These are phyloP conservation scores for Agrotis clavis DNA, from an alignment of 2,888 invertebrate species.

Conservation along the genomic window DNA sequence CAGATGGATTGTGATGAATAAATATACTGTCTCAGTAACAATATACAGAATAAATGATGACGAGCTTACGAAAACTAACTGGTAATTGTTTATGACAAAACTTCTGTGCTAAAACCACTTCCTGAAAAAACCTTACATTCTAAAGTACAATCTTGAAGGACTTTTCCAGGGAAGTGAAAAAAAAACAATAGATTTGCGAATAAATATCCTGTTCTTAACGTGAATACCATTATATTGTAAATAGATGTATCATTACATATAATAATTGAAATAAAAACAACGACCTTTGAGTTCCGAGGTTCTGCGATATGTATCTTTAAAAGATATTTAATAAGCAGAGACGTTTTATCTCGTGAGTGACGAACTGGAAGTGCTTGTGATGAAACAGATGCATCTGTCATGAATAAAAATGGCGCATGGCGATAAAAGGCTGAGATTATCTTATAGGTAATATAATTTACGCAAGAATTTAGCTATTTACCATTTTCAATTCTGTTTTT, in stretches of 20 bases:
- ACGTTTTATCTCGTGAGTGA: constrained; percentile 19
- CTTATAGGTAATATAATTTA: constrained; percentile 2
- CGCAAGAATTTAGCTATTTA: neutral
- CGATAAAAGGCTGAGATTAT: neutral
- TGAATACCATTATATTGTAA: constrained; percentile 19
- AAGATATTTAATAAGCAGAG: constrained; percentile 30
- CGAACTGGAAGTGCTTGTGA: neutral
- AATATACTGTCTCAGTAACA: no score
- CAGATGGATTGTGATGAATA: no score
- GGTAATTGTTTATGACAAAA: neutral
- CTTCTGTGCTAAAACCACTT: neutral
- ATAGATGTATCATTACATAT: constrained; percentile 40
- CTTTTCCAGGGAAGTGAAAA: constrained; percentile 50
- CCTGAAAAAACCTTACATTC: constrained; percentile 5
- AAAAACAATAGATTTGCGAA: constrained; percentile 46
- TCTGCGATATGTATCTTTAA: constrained; percentile 28
- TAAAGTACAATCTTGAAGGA: constrained; percentile 22
- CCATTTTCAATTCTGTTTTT: no score
- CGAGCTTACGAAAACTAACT: no score
- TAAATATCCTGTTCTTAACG: constrained; percentile 20
- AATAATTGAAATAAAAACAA: constrained; percentile 43
- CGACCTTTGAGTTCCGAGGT: constrained; percentile 45
- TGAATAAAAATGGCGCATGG: neutral
- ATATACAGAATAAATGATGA: neutral
- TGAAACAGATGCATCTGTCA: constrained; percentile 11